A percentile compares a stretch with the other conserved stretches of the same genome.
These are phyloP conservation scores for Pelobates cultripes DNA, from an alignment of 2,797 vertebrate species.

Conservation along the genomic window DNA sequence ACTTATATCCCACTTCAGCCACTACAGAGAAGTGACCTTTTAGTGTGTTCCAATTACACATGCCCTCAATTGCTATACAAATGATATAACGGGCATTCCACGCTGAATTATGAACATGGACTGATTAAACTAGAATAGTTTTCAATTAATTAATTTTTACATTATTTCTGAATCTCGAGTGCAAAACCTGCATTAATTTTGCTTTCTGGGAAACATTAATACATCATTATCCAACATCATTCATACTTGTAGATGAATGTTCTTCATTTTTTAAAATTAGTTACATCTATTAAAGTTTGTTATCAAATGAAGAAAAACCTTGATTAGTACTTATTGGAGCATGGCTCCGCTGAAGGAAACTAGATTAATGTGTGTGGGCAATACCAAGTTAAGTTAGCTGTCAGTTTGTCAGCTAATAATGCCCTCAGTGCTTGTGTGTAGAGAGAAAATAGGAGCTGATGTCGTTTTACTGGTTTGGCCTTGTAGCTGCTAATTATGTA, in stretches of 20 bases:
- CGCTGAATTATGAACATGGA: too few relatives aligned
- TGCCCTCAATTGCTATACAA: too few relatives aligned
- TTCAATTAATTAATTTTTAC: too few relatives aligned
- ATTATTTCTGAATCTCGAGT: neutral
- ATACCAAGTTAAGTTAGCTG: constrained; percentile 68
- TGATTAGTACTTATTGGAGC: constrained; percentile 70
- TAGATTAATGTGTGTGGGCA: constrained; percentile 72
- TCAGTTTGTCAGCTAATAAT: constrained; percentile 78
- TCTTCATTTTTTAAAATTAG: neutral
- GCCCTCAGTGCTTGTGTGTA: neutral
- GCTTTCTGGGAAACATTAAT: constrained; percentile 9
- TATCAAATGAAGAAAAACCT: constrained; percentile 59
- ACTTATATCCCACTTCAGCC: too few relatives aligned
- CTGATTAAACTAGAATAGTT: too few relatives aligned
- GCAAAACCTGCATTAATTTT: neutral
- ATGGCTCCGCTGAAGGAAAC: constrained; percentile 51
- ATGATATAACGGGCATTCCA: too few relatives aligned
- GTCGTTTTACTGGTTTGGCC: too few relatives aligned
- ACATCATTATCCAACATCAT: neutral
- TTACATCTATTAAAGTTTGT: constrained; percentile 22
- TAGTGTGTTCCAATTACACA: too few relatives aligned
- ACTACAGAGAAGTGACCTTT: too few relatives aligned
- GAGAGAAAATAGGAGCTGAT: constrained; percentile 5
- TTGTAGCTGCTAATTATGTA: too few relatives aligned
- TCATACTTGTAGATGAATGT: neutral